Percentiles rank a stretch among this genome's conserved stretches.
These are phyloP conservation scores for Chironomus tepperi DNA, from an alignment of 1,140 invertebrate genomes.

Conservation along the genomic window DNA sequence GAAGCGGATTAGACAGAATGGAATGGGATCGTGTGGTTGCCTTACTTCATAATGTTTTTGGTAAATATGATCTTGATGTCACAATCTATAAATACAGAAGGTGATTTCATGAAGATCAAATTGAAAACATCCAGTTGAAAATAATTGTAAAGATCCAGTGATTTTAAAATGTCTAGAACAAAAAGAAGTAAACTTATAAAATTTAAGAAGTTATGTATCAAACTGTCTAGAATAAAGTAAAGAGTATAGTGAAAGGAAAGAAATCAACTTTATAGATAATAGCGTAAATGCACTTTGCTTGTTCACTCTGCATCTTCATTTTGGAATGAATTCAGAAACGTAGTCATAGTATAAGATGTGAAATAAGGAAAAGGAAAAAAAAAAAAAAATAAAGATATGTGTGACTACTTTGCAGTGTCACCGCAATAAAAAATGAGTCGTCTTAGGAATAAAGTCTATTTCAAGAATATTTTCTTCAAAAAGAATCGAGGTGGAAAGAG, in stretches of 20 bases:
- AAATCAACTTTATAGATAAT: not conserved
- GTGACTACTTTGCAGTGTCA: not conserved
- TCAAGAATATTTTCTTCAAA: not conserved
- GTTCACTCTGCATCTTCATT: not conserved
- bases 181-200: not conserved
- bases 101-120: no score
- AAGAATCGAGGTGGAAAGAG: not conserved
- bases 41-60: not conserved
- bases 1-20: not conserved
- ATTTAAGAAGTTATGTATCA: no score
- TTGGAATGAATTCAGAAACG: not conserved
- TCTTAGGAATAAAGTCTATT: slow-evolving; percentile 21
- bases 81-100: not conserved
- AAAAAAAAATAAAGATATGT: not conserved
- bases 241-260: not conserved
- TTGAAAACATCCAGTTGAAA: no score
- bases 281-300: slow-evolving; percentile 18
- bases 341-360: not conserved
- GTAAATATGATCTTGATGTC: not conserved
- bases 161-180: not conserved
- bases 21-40: not conserved
- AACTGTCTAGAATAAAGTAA: not conserved
- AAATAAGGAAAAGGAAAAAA: not conserved
- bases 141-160: no score
- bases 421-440: slow-evolving; percentile 22